Conservation (phyloP, 2,888 invertebrate genomes). For the Dichetophora obliterata region DNA sequence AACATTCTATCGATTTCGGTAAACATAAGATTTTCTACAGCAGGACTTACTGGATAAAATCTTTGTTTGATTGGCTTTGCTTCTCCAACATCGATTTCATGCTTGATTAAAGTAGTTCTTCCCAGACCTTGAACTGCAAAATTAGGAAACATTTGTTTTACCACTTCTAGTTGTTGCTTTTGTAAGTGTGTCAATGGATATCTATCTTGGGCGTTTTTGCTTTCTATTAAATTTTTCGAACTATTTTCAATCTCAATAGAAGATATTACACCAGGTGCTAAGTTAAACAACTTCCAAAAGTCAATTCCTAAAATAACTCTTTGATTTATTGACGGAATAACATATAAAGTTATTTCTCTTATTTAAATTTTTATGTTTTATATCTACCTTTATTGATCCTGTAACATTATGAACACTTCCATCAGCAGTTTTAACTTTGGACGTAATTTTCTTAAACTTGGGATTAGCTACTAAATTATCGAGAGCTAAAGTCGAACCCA, state of each 20-base stretch:
- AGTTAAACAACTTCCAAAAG: slow-evolving; percentile 21
- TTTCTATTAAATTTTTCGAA: neutral
- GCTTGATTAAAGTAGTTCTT: slow-evolving; percentile 39
- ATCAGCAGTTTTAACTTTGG: slow-evolving; percentile 30
- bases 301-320: slow-evolving; percentile 32
- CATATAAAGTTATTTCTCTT: slow-evolving; percentile 10
- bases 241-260: neutral
- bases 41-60: slow-evolving; percentile 35
- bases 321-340: slow-evolving; percentile 35
- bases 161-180: slow-evolving; percentile 22
- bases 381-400: slow-evolving; percentile 15
- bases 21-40: slow-evolving; percentile 32
- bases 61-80: slow-evolving; percentile 35
- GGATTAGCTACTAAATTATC: neutral
- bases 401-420: neutral
- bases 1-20: slow-evolving; percentile 55
- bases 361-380: neutral
- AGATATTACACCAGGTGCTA: slow-evolving; percentile 11
- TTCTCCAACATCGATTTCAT: slow-evolving; percentile 39
- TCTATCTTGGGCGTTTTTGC: neutral
- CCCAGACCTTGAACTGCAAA: slow-evolving; percentile 41
- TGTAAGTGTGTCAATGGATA: slow-evolving; percentile 7
- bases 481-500: slow-evolving; percentile 10
- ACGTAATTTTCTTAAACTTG: slow-evolving; percentile 10
- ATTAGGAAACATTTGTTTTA: slow-evolving; percentile 35